Evolutionary conservation across 2,888 invertebrate species (phyloP).

Genomic region (Diploptera punctata): DNA sequence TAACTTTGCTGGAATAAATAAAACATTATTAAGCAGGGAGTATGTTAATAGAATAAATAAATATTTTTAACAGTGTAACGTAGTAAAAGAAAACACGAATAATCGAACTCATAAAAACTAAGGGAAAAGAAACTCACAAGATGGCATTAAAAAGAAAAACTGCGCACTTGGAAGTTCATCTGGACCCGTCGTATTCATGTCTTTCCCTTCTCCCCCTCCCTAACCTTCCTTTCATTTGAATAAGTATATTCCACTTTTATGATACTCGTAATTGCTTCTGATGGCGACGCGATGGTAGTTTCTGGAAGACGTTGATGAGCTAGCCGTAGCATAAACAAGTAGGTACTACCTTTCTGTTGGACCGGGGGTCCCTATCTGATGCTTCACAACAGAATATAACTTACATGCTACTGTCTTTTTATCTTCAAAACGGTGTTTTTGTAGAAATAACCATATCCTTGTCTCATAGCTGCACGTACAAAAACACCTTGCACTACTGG

Average conservation of each 20-base stretch:
- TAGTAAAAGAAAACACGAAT: neutral
- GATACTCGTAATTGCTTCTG: constrained; percentile 39
- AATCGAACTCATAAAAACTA: neutral
- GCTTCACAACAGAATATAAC: neutral
- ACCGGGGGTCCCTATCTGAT: constrained; percentile 5
- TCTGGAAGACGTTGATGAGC: constrained; percentile 38
- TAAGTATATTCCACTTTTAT: constrained; percentile 42
- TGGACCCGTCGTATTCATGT: constrained; percentile 20
- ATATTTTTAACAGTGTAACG: neutral
- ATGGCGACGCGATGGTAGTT: constrained; percentile 39
- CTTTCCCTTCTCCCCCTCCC: neutral
- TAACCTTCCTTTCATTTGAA: constrained; percentile 33
- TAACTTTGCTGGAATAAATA: too few relatives aligned
- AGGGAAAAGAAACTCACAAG: too few relatives aligned
- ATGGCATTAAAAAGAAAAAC: neutral
- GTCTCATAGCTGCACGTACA: neutral
- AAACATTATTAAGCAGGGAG: too few relatives aligned
- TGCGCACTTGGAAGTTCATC: neutral
- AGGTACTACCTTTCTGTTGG: constrained; percentile 8
- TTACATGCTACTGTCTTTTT: neutral
- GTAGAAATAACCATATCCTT: neutral
- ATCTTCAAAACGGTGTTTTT: neutral
- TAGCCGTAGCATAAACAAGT: constrained; percentile 32
- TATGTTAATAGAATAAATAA: too few relatives aligned
- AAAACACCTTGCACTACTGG: neutral